Base-by-base conservation (phyloP, 2,888 invertebrate species). In the Ectemnius lituratus region DNA sequence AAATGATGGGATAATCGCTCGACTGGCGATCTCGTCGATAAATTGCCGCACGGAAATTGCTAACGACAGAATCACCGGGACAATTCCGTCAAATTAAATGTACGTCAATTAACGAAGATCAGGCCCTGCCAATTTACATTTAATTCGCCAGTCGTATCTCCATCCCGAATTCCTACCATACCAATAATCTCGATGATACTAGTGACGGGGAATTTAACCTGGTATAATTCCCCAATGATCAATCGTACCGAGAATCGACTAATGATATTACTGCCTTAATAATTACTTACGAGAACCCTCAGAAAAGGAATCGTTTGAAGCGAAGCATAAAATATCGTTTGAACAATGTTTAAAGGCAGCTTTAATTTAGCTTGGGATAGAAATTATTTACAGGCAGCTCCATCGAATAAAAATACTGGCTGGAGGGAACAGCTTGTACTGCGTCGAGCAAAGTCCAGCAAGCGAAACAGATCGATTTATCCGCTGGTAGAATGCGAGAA, bases 201-300 rank as follows among this genome's bases (percentile, higher is more conserved):
- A 23, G 23, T 3, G 23, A 2, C 23, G 23, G 23, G 72, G 13
- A 11, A 70, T 62, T 60, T 46, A 20, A 58, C 69, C 67, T 59
- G 59, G 56, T 70, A 76, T 69, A 70, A 79, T 76, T 69, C 67
- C 57, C 57, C 20, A 49, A 57, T 68, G 67, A 75, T 78, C 75
- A 62, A 81, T 73, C 80, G 73, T 63, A n/a, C 56, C 45, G 5
- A 37, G 8, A 37, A 37, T 37, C 11, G 11, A 1, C 11, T 37
- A 37, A 37, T 11, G 8, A 23, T 3, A 23, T 23, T 23, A 23
- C 8, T 1, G 1, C 8, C 37, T 37, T 11, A 37, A 37, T 8
- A 8, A 37, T 11, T 37, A 37, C 5, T 37, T 37, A 37, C 11
- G 11, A 37, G 37, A 8, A 37, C 37, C 11, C 23, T 23, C 23